Conservation (phyloP, 2,888 invertebrate species). For the Rhyacophila evoluta region DNA sequence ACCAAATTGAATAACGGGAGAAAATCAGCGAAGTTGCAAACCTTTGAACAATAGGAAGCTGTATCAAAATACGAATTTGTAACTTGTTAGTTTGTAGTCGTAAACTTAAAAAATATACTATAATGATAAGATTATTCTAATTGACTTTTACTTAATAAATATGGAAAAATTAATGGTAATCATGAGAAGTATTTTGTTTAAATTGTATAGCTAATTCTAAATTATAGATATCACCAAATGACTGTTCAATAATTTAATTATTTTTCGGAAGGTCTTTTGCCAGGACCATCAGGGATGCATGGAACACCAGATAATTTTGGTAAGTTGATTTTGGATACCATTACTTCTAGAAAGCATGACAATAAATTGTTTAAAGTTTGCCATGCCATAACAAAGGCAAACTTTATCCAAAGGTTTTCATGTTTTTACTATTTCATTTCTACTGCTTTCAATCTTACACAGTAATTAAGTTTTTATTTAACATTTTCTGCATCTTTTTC, state of each 20-base stretch:
- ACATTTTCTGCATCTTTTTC: slow-evolving; percentile 11
- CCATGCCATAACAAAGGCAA: background rate
- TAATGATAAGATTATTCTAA: no score
- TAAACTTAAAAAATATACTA: no score
- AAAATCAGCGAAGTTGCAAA: background rate
- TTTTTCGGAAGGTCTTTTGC: slow-evolving; percentile 82
- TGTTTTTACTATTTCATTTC: background rate
- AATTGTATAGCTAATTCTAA: no score
- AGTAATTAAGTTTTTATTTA: slow-evolving; percentile 9
- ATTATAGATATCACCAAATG: no score
- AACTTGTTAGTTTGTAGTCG: no score
- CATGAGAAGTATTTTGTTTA: no score
- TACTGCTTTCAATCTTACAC: slow-evolving; percentile 1
- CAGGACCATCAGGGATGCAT: slow-evolving; percentile 88
- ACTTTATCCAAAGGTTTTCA: background rate
- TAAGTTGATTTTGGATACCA: slow-evolving; percentile 66
- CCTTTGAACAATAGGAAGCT: background rate
- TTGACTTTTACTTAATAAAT: no score
- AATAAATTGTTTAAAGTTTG: background rate
- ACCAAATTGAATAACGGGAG: background rate
- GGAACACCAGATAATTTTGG: slow-evolving; percentile 83
- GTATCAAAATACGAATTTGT: no score
- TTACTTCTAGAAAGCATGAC: background rate
- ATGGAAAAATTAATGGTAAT: no score
- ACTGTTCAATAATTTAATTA: no score